phyloP scores from a whole-genome alignment of 30 jellyfish, hydroid and myxozoan genomes.

The Sanderia malayensis region DNA sequence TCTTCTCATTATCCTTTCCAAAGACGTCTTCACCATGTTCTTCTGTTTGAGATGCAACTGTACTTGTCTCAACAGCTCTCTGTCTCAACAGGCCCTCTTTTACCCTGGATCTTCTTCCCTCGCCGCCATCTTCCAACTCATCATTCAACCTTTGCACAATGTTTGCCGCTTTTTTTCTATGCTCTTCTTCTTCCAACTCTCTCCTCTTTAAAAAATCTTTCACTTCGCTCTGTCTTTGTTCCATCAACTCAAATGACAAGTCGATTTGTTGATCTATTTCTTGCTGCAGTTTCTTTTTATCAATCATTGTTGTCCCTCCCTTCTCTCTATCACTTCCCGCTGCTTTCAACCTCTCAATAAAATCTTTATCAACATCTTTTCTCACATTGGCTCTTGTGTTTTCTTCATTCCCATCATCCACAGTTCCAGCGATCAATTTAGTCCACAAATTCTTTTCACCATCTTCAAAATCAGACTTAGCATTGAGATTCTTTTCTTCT shows the following conservation, averaged over 20 bases:
- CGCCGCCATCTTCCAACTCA: constrained; percentile 39
- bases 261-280: constrained; percentile 64
- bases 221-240: constrained; percentile 45
- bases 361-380: too few species aligned
- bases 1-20: too few species aligned
- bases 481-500: too few species aligned
- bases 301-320: too few species aligned
- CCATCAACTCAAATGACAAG: constrained; percentile 62
- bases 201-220: constrained; percentile 42
- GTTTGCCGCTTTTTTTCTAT: constrained; percentile 45
- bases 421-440: too few species aligned
- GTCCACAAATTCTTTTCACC: too few species aligned
- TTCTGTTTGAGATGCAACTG: background rate
- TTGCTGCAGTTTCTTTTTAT: constrained; percentile 38
- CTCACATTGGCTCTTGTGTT: too few species aligned
- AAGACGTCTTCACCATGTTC: background rate
- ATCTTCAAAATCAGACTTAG: too few species aligned
- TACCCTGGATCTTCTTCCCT: background rate
- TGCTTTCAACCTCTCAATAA: too few species aligned
- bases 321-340: too few species aligned
- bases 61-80: background rate
- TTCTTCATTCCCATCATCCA: too few species aligned
- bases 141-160: constrained; percentile 46
- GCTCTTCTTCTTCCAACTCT: constrained; percentile 61
- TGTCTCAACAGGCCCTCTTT: background rate